Base-by-base conservation (phyloP, 2,113 vertebrate genomes). In the Camelus bactrianus region DNA sequence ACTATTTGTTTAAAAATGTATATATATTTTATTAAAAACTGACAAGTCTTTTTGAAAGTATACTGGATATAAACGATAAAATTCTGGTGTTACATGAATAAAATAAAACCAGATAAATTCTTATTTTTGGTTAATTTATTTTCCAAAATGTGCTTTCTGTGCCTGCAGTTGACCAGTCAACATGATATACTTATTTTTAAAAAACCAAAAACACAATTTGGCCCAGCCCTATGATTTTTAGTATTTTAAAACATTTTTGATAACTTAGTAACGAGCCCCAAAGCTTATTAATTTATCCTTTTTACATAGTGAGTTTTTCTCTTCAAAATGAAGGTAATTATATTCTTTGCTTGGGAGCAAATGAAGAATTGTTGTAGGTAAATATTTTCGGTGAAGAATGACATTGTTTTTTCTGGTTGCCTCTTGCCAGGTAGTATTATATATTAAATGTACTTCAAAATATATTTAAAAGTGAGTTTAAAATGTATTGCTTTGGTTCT, bases 21-120 rank as follows among this genome's bases (percentile, higher is more conserved):
- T 79, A 42, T 48, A 5, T 70, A 17, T 91, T 96, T 91, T 94
- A 77, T 73, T 87, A 83, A 96, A 93, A 93, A 90, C 12, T 15
- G 92, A 42, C 28, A 83, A 14, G 20, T 67, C 14, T 48, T 65
- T 89, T 92, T 77, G 30, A 94, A 96, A 83, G 56, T 42, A 64
- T 30, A 64, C 8, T 35, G 22, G 14, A 50, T 80, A 6, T 92
- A 89, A 95, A 69, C 16, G 75, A 26, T 75, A 77, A 92, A 95
- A 52, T 72, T 50, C 26, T 86, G 28, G 19, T 87, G 11, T 70
- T 67, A 52, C 60, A 35, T 80, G 94, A 83, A 46, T 86, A 80
- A 75, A 84, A 88, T 80, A 86, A 89, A 93, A 76, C 50, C 20
- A 56, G 52, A 8, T 83, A 58, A 56, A 82, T 82, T 93, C 52